These are phyloP conservation scores for Dioctria linearis DNA, from an alignment of 2,888 invertebrate species.

Conservation along the genomic window DNA sequence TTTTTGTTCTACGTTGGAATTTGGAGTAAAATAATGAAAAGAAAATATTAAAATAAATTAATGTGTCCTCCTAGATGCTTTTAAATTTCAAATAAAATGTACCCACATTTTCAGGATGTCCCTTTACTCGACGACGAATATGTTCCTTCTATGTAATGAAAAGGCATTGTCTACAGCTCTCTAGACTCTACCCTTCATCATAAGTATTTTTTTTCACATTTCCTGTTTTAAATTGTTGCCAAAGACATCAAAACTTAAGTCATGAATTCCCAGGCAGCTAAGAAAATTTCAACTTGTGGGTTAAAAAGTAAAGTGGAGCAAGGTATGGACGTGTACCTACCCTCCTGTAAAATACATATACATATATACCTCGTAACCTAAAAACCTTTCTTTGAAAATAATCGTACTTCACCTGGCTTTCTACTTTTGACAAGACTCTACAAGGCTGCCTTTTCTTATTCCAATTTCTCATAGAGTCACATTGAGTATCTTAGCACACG, in stretches of 20 bases:
- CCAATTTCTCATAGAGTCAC: neutral
- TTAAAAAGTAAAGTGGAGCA: neutral
- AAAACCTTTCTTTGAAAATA: conserved; percentile 51
- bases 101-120: neutral
- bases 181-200: neutral
- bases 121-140: no score
- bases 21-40: no score
- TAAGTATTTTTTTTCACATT: neutral
- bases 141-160: neutral
- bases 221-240: conserved; percentile 23
- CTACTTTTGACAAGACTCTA: conserved; percentile 24
- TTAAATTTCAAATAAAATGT: no score
- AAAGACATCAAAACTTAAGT: conserved; percentile 24
- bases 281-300: neutral
- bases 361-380: conserved; percentile 40
- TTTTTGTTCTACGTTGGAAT: no score
- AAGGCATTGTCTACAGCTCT: neutral
- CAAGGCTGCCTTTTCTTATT: neutral
- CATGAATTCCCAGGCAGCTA: conserved; percentile 20
- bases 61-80: no score
- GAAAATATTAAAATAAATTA: no score
- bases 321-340: neutral
- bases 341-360: neutral
- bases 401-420: conserved; percentile 51
- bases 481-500: conserved; percentile 4